phyloP scores from a whole-genome alignment of 2,888 invertebrate genomes.

The Helobdella robusta region DNA sequence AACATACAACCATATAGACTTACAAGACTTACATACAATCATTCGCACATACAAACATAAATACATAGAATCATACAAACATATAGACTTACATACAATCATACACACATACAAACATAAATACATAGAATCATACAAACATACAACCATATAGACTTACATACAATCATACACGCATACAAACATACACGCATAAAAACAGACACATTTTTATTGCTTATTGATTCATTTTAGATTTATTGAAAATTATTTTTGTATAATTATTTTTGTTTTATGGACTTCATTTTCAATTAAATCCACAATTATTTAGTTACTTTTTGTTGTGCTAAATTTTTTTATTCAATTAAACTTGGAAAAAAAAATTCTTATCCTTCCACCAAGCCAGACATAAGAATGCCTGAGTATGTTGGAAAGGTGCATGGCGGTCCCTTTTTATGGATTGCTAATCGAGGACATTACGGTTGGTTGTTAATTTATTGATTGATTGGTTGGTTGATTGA shows the following conservation, averaged over 20 bases:
- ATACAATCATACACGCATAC: neutral
- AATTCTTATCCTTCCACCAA: too few species aligned
- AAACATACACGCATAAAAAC: neutral
- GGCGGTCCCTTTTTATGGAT: conserved; percentile 38
- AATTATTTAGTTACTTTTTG: too few species aligned
- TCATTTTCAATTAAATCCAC: too few species aligned
- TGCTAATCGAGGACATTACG: conserved; percentile 37
- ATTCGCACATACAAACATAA: neutral
- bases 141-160: neutral
- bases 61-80: neutral
- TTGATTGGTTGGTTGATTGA: neutral
- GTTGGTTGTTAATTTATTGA: conserved; percentile 16
- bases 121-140: neutral
- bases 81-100: neutral
- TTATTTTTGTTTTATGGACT: too few species aligned
- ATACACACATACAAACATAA: neutral
- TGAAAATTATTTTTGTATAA: too few species aligned
- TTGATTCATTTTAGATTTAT: too few species aligned
- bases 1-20: neutral
- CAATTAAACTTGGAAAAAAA: too few species aligned
- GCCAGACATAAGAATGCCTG: conserved; percentile 35
- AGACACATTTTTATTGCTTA: neutral
- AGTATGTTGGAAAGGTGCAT: conserved; percentile 37
- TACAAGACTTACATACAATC: neutral
- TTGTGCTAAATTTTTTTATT: too few species aligned